Percentiles rank a stretch among this genome's conserved stretches.
Evolutionary conservation across 2,113 vertebrate genomes (phyloP).

Genomic region (Mustela nigripes): DNA sequence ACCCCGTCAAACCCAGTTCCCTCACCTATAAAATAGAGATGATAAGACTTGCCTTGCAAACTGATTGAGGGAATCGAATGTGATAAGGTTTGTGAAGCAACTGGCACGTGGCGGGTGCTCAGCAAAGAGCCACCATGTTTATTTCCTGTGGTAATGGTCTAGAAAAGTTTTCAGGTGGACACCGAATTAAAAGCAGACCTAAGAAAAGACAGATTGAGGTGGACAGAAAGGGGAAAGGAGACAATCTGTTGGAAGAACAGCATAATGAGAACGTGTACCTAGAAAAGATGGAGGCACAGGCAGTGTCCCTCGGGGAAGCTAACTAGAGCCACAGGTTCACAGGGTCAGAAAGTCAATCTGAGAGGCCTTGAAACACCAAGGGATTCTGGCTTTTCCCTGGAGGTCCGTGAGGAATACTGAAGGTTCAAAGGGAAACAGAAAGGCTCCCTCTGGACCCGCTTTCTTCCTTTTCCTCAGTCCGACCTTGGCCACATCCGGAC

Average conservation of each 20-base stretch:
- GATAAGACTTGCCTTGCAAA: not conserved
- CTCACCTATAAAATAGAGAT: not conserved
- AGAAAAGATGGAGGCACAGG: fast-evolving
- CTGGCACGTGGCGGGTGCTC: not conserved
- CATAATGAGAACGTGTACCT: fast-evolving
- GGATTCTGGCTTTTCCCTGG: not conserved
- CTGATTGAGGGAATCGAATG: not conserved
- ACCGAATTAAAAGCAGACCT: not conserved
- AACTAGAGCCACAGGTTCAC: fast-evolving
- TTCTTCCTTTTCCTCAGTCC: slow-evolving; percentile 43
- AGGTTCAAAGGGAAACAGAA: slow-evolving; percentile 36
- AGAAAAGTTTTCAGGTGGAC: not conserved
- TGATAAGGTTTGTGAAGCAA: not conserved
- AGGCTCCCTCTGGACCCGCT: not conserved
- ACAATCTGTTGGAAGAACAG: fast-evolving
- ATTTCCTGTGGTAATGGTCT: not conserved
- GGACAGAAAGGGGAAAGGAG: no score
- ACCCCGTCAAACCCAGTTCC: not conserved
- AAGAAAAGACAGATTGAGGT: not conserved
- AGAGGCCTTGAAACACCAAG: not conserved
- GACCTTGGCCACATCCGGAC: slow-evolving; percentile 65
- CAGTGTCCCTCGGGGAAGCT: fast-evolving
- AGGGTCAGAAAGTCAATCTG: not conserved
- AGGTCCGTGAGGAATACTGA: not conserved
- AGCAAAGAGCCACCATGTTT: not conserved